These are phyloP conservation scores for Bruchidius siliquastri DNA, from an alignment of 2,888 invertebrate genomes.

Conservation along the genomic window DNA sequence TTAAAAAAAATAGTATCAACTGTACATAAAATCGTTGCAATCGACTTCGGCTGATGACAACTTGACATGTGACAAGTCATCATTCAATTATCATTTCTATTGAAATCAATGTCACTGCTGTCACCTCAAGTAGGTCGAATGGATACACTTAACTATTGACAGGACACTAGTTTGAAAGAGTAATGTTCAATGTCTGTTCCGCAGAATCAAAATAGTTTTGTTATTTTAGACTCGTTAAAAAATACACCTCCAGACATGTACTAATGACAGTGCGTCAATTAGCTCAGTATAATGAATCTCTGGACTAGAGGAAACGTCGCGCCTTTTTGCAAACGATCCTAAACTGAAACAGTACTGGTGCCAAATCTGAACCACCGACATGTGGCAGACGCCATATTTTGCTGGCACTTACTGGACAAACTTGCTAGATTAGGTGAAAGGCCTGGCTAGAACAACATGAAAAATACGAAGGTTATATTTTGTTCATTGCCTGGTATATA, in stretches of 20 bases:
- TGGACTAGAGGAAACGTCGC: neutral
- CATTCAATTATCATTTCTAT: too few relatives aligned
- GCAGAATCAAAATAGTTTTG: neutral
- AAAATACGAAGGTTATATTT: neutral
- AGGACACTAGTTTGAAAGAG: too few relatives aligned
- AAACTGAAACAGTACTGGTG: neutral
- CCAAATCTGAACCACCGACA: neutral
- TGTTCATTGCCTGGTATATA: neutral
- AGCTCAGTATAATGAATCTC: neutral
- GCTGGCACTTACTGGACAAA: neutral
- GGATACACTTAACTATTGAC: too few relatives aligned
- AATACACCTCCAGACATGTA: neutral
- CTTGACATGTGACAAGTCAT: too few relatives aligned
- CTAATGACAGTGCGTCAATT: neutral
- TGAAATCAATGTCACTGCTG: too few relatives aligned
- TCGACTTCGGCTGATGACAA: too few relatives aligned
- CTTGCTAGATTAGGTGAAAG: neutral
- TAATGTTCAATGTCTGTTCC: neutral
- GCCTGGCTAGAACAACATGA: neutral
- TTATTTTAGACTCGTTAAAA: neutral
- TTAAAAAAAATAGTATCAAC: too few relatives aligned
- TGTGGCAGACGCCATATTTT: neutral
- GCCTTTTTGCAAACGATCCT: neutral
- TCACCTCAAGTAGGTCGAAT: too few relatives aligned
- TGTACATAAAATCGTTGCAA: too few relatives aligned